Evolutionary conservation across 2,113 vertebrate genomes (phyloP).

Genomic region (Speoplatyrhinus poulsoni): DNA sequence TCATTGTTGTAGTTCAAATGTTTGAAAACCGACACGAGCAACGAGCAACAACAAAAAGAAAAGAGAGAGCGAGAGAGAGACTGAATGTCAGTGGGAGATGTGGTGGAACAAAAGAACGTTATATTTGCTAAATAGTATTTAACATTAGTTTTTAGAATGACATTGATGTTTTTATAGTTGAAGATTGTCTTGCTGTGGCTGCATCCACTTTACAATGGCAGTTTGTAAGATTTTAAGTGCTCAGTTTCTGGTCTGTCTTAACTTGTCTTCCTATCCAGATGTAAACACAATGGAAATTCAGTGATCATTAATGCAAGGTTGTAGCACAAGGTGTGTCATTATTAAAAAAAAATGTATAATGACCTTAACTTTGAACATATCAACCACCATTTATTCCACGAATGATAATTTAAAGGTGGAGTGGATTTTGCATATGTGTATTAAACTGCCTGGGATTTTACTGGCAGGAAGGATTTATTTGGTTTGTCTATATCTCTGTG

Average conservation of each 20-base stretch:
- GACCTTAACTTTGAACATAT: no score
- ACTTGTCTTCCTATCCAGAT: constrained; percentile 17
- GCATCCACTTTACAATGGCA: constrained; percentile 21
- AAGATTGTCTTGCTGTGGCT: background rate
- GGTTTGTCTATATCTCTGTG: background rate
- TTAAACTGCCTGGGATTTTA: background rate
- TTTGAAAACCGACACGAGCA: constrained; percentile 33
- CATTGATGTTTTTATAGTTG: constrained; percentile 1
- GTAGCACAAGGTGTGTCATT: background rate
- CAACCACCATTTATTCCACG: no score
- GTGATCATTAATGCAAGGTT: background rate
- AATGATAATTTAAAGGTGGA: no score
- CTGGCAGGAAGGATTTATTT: background rate
- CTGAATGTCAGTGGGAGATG: no score
- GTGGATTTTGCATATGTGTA: no score
- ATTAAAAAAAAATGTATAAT: no score
- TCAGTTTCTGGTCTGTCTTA: constrained; percentile 16
- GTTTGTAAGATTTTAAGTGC: constrained; percentile 22
- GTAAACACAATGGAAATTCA: constrained; percentile 17
- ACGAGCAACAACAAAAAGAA: background rate
- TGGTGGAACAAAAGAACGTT: no score
- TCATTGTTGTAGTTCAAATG: constrained; percentile 71
- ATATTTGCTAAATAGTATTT: background rate
- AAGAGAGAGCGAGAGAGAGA: background rate
- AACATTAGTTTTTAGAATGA: constrained; percentile 2